phyloP scores from a whole-genome alignment of 1,140 invertebrate species.

The Neodiprion lecontei region DNA sequence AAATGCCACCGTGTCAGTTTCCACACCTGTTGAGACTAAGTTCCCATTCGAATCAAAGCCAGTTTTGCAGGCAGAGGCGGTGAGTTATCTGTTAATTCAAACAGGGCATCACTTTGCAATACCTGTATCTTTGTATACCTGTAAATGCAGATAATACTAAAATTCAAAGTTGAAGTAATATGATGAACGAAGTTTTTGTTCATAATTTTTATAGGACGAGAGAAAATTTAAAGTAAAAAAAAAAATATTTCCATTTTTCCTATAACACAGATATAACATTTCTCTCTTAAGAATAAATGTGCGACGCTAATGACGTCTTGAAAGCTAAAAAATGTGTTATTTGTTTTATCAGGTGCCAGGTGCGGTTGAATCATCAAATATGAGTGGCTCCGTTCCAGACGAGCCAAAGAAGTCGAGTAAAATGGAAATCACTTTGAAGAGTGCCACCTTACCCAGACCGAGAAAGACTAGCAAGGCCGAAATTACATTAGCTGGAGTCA shows the following conservation, averaged over 20 bases:
- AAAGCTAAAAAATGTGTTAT: constrained; percentile 13
- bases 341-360: constrained; percentile 33
- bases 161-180: too few species aligned
- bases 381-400: constrained; percentile 31
- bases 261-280: not conserved
- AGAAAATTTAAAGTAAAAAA: too few species aligned
- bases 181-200: too few species aligned
- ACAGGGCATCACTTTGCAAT: too few species aligned
- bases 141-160: not conserved
- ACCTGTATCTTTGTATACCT: too few species aligned
- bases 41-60: constrained; percentile 47
- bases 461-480: constrained; percentile 71
- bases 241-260: too few species aligned
- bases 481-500: constrained; percentile 64
- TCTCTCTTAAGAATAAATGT: not conserved
- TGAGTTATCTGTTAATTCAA: constrained; percentile 29
- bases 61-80: constrained; percentile 33
- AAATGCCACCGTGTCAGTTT: constrained; percentile 51
- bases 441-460: constrained; percentile 70
- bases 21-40: constrained; percentile 54
- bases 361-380: constrained; percentile 26
- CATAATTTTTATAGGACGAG: too few species aligned
- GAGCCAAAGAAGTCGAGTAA: constrained; percentile 62
- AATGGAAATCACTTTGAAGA: constrained; percentile 72
- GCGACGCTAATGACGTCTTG: not conserved